A percentile compares a stretch with the other conserved stretches of the same genome.
phyloP scores from a whole-genome alignment of 2,888 invertebrate genomes.

The Gasteruption jaculator region DNA sequence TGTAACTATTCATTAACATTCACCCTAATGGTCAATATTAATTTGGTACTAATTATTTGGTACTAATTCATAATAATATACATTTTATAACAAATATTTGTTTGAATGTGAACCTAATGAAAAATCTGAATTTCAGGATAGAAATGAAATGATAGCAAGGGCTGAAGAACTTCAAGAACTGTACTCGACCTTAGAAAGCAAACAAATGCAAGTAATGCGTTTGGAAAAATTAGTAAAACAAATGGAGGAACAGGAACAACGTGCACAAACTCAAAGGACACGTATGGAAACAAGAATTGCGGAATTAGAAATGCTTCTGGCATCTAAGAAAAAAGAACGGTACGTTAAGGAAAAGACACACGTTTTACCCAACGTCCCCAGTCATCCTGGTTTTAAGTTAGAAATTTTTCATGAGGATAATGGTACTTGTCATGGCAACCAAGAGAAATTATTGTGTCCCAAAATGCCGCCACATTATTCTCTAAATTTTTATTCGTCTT shows the following conservation, averaged over 20 bases:
- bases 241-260: slow-evolving; percentile 58
- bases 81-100: not conserved
- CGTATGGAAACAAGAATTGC: slow-evolving; percentile 59
- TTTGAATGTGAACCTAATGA: no score
- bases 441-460: no score
- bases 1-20: no score
- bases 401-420: no score
- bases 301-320: slow-evolving; percentile 55
- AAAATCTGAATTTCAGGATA: slow-evolving; percentile 53
- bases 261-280: slow-evolving; percentile 59
- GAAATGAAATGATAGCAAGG: slow-evolving; percentile 55
- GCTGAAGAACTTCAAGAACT: slow-evolving; percentile 56
- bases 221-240: slow-evolving; percentile 58
- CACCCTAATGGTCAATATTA: slow-evolving; percentile 3
- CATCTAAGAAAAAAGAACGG: slow-evolving; percentile 35
- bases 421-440: no score
- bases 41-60: not conserved
- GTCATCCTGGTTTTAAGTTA: no score
- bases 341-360: slow-evolving; percentile 30
- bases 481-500: no score
- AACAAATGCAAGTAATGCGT: slow-evolving; percentile 57
- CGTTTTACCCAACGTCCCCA: not conserved
- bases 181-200: slow-evolving; percentile 55
- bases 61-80: not conserved
- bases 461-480: no score